phyloP scores from a whole-genome alignment of 2,888 invertebrate genomes.

The Portevinia maculata region DNA sequence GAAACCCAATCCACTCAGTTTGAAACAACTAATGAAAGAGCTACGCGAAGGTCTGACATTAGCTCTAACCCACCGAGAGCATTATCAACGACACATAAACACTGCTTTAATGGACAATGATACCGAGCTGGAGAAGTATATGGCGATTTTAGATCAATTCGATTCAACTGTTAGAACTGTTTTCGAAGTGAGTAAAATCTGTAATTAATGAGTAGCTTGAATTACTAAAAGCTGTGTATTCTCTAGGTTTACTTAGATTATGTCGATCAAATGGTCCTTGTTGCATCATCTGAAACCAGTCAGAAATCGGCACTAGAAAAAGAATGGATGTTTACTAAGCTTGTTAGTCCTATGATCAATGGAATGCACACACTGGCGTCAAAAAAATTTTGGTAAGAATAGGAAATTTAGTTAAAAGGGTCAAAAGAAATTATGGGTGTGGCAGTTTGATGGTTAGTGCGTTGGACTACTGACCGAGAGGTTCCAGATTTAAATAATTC shows the following conservation, averaged over 20 bases:
- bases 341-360: constrained; percentile 89
- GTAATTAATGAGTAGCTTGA: background rate
- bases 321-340: constrained; percentile 94
- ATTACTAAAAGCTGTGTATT: constrained; percentile 49
- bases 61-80: constrained; percentile 91
- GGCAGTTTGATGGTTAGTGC: constrained; percentile 7
- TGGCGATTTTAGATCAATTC: constrained; percentile 87
- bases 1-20: constrained; percentile 92
- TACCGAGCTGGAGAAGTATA: constrained; percentile 83
- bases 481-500: too few species aligned
- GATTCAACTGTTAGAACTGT: constrained; percentile 90
- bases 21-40: constrained; percentile 94
- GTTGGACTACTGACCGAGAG: too few species aligned
- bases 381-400: constrained; percentile 88
- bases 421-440: too few species aligned
- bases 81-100: constrained; percentile 87
- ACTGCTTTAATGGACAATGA: constrained; percentile 85
- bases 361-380: constrained; percentile 90
- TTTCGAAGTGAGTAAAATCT: constrained; percentile 84
- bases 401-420: background rate
- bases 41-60: constrained; percentile 94
- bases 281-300: constrained; percentile 81
- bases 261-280: constrained; percentile 91
- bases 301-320: constrained; percentile 91
- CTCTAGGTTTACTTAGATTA: constrained; percentile 92